Base-by-base conservation (phyloP, 2,797 vertebrate species). In the Discoglossus pictus region DNA sequence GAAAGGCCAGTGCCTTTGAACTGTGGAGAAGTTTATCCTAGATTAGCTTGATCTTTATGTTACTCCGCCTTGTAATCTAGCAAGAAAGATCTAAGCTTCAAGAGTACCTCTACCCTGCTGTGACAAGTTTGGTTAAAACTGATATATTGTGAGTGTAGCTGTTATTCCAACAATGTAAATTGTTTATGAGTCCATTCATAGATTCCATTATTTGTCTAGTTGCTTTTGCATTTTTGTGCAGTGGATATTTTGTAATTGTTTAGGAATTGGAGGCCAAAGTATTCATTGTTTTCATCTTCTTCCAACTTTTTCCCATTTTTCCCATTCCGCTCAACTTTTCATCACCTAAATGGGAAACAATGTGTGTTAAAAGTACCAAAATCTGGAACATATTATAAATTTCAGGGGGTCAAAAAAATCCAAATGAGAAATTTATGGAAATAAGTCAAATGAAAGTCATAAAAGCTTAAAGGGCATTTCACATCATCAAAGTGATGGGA, bases 1-100 rank as follows among this genome's bases (percentile, higher is more conserved):
- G 75, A 78, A 80, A 80, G 80, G 73, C 74, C 81, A 79, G 5
- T 80, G 79, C 79, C 85, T 90, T 87, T 88, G 85, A 89, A 87
- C 83, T 87, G 65, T 58, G 46, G 60, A 82, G 75, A 79, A 82
- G 75, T 84, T 84, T 82, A 86, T 84, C 80, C 74, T 84, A 75
- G 76, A 80, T 87, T 87, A 87, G 76, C 73, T 80, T 79, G 76
- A 75, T 83, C 82, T 84, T 79, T 88, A 61, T 69, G 83, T 78
- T 80, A 74, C 74, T 67, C 62, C 72, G 75, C 84, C 80, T 89
- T 85, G 67, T 84, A 87, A 88, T 88, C 82, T 85, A 78, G 74
- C 80, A 76, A 71, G 59, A 63, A 79, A 76, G 74, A 74, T 78
- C 75, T 78, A 73, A 77, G 77, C 74, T 76, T 82, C 64, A 70